Evolutionary conservation across 2,888 invertebrate species (phyloP).

Genomic region (Colletes collaris): DNA sequence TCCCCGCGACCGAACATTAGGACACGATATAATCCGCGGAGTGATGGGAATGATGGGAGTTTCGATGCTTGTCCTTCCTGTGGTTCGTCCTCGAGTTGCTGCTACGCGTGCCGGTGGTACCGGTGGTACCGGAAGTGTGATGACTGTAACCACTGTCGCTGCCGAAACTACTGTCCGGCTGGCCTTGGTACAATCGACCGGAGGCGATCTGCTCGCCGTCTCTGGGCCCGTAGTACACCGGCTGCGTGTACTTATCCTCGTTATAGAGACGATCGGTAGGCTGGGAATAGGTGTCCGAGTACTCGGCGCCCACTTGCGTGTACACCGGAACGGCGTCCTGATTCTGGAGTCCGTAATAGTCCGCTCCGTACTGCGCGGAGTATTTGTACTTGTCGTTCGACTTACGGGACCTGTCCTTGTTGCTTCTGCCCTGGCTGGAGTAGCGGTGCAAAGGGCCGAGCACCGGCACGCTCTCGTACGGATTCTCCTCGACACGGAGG

Average conservation of each 20-base stretch:
- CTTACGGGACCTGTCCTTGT: constrained; percentile 86
- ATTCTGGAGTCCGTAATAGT: constrained; percentile 76
- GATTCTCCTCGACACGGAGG: constrained; percentile 82
- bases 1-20: constrained; percentile 58
- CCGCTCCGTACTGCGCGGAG: constrained; percentile 67
- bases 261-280: constrained; percentile 78
- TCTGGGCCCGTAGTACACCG: constrained; percentile 77
- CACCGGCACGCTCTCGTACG: constrained; percentile 89
- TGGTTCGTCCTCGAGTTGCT: constrained; percentile 76
- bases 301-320: constrained; percentile 77
- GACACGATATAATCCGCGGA: constrained; percentile 79
- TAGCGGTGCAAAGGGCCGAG: constrained; percentile 84
- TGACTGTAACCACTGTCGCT: constrained; percentile 95
- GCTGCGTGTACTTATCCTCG: constrained; percentile 79
- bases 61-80: constrained; percentile 78
- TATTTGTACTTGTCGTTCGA: constrained; percentile 73
- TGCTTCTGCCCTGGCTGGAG: constrained; percentile 71
- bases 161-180: constrained; percentile 88
- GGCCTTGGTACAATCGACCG: constrained; percentile 78
- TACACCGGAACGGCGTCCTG: constrained; percentile 76
- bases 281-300: constrained; percentile 79
- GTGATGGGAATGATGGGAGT: constrained; percentile 78
- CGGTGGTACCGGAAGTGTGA: constrained; percentile 88
- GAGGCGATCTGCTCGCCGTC: constrained; percentile 75
- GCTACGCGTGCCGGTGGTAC: constrained; percentile 83